These are phyloP conservation scores for Balearica regulorum DNA, from an alignment of 2,797 vertebrate genomes.

Conservation along the genomic window DNA sequence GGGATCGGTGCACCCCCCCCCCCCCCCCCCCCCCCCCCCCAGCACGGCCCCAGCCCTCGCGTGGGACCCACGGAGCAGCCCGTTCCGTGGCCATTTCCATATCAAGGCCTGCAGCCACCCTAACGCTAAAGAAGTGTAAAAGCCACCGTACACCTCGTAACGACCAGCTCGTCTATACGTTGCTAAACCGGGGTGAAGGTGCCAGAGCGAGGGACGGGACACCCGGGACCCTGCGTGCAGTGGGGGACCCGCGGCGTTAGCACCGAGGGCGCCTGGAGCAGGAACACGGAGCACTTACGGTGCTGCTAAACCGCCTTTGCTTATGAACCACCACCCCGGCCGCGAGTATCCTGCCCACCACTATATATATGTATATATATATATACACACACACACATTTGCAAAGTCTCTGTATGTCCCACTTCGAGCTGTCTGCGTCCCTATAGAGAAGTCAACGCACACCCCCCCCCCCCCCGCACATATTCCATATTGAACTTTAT, in stretches of 20 bases:
- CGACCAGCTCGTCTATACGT: fast-evolving
- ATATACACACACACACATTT: no score
- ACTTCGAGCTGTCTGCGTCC: neutral
- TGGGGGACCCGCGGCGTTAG: neutral
- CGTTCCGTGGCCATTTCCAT: fast-evolving
- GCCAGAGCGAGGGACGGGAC: fast-evolving
- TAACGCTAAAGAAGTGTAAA: fast-evolving
- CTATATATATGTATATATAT: no score
- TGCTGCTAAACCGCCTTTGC: fast-evolving
- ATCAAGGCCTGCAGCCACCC: neutral
- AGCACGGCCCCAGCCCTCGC: neutral
- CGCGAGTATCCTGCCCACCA: neutral
- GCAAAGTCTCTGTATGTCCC: fast-evolving
- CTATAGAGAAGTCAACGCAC: fast-evolving
- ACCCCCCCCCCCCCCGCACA: fast-evolving
- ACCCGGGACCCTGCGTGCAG: no score
- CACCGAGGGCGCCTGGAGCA: neutral
- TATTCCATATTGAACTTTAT: fast-evolving
- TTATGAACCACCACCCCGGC: no score
- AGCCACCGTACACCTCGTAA: fast-evolving
- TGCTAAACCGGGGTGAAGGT: fast-evolving
- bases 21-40: no score
- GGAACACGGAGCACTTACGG: fast-evolving
- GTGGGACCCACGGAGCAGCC: neutral
- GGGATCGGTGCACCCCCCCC: neutral